Evolutionary conservation across 2,113 vertebrate genomes (phyloP).

Genomic region (Athene cunicularia): DNA sequence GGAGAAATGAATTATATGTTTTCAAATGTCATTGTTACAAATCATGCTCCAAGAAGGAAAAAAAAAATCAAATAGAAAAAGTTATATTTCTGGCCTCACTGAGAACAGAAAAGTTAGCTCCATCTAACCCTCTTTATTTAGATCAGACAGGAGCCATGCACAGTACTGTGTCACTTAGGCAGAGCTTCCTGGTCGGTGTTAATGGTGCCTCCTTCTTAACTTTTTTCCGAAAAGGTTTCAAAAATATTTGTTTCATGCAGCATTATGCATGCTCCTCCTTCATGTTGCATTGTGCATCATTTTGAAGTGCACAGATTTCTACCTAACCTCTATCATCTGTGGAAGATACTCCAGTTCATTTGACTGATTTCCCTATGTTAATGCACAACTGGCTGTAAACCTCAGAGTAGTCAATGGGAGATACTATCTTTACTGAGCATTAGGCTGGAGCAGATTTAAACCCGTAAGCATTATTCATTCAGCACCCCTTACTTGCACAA

Average conservation of each 20-base stretch:
- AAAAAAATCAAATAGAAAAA: neutral
- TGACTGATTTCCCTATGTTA: neutral
- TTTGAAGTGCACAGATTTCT: neutral
- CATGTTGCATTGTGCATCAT: neutral
- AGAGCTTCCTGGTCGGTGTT: neutral
- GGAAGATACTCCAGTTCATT: neutral
- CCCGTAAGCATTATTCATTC: neutral
- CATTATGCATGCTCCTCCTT: neutral
- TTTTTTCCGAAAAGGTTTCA: neutral
- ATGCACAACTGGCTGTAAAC: neutral
- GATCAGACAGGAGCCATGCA: neutral
- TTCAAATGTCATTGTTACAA: neutral
- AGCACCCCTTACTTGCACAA: neutral
- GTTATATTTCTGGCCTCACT: neutral
- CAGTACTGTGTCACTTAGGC: neutral
- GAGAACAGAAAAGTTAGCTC: neutral
- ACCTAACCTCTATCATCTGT: neutral
- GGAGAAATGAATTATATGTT: neutral
- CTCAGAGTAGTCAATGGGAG: fast-evolving
- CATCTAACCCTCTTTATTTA: neutral
- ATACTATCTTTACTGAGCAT: neutral
- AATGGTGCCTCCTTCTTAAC: neutral
- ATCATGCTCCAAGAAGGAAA: neutral
- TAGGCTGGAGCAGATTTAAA: neutral
- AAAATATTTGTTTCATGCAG: neutral